Conservation (phyloP, 2,888 invertebrate species). For the Heteromurus nitidus region DNA sequence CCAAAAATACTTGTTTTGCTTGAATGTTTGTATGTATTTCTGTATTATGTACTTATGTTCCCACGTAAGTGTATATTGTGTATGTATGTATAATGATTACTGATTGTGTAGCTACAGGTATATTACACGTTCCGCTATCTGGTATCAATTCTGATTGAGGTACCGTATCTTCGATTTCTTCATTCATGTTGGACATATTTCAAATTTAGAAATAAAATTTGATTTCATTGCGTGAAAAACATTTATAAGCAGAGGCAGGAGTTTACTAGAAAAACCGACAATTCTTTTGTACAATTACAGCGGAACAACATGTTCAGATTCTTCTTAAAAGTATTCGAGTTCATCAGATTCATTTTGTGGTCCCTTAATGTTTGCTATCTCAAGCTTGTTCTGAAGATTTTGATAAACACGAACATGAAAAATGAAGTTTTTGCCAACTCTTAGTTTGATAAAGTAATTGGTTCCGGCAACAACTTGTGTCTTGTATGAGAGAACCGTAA, state of each 20-base stretch:
- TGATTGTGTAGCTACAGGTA: too few relatives aligned
- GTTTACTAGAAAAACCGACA: neutral
- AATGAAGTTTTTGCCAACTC: conserved; percentile 18
- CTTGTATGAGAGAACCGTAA: conserved; percentile 27
- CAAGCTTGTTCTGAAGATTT: neutral
- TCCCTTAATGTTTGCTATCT: neutral
- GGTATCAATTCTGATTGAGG: too few relatives aligned
- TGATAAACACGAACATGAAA: conserved; percentile 35
- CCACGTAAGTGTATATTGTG: too few relatives aligned
- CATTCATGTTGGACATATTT: too few relatives aligned
- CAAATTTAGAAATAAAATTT: neutral
- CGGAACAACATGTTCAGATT: neutral
- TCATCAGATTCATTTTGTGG: conserved; percentile 22
- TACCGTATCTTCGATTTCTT: too few relatives aligned
- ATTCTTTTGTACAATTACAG: neutral
- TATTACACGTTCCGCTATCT: too few relatives aligned
- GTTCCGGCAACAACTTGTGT: conserved; percentile 48
- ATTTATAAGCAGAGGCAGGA: neutral
- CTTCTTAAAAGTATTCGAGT: conserved; percentile 15
- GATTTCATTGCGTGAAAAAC: neutral
- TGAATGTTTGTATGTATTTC: too few relatives aligned
- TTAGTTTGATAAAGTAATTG: conserved; percentile 47
- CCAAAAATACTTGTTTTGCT: too few relatives aligned
- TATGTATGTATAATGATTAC: too few relatives aligned
- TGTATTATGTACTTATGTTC: too few relatives aligned